A percentile compares a stretch with the other conserved stretches of the same genome.
These are phyloP conservation scores for Solenodon paradoxus DNA, from an alignment of 2,113 vertebrate genomes.

Conservation along the genomic window DNA sequence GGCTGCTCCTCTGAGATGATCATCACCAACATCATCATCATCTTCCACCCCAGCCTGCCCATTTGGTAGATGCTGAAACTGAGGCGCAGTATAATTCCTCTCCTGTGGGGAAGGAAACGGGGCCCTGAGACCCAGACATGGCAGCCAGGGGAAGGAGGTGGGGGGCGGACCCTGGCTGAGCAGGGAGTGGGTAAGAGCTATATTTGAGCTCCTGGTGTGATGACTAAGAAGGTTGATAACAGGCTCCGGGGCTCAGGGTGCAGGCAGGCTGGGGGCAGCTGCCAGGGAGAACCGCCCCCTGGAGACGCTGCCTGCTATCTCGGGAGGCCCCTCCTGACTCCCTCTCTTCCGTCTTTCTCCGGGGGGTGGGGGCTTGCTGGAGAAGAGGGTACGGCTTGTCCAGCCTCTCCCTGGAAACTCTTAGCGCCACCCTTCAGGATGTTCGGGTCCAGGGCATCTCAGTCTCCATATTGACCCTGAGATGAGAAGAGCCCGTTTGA, in stretches of 20 bases:
- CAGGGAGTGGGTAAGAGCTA: slow-evolving; percentile 59
- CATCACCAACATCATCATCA: background rate
- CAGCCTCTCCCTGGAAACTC: background rate
- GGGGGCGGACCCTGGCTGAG: slow-evolving; percentile 36
- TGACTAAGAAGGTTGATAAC: slow-evolving; percentile 78
- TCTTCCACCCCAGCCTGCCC: background rate
- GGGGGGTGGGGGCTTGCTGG: background rate
- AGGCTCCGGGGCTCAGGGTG: slow-evolving; percentile 65
- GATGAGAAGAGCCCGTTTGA: background rate
- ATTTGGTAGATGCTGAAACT: slow-evolving; percentile 47
- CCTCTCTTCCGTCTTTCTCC: background rate
- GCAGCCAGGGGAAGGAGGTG: background rate
- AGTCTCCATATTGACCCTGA: background rate
- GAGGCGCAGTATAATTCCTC: background rate
- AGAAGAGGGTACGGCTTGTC: background rate
- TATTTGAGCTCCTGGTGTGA: slow-evolving; percentile 68
- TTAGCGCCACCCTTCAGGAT: background rate
- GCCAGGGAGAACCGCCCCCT: slow-evolving; percentile 71
- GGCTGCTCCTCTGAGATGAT: background rate
- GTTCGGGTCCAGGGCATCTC: background rate
- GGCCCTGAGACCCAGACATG: slow-evolving; percentile 22
- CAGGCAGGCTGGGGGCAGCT: slow-evolving; percentile 71
- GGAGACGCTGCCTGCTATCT: slow-evolving; percentile 64
- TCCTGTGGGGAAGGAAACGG: background rate
- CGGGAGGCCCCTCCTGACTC: slow-evolving; percentile 8